Percentiles rank a stretch among this genome's conserved stretches.
Evolutionary conservation across 2,113 vertebrate genomes (phyloP).

Genomic region (Ramphastos sulfuratus): DNA sequence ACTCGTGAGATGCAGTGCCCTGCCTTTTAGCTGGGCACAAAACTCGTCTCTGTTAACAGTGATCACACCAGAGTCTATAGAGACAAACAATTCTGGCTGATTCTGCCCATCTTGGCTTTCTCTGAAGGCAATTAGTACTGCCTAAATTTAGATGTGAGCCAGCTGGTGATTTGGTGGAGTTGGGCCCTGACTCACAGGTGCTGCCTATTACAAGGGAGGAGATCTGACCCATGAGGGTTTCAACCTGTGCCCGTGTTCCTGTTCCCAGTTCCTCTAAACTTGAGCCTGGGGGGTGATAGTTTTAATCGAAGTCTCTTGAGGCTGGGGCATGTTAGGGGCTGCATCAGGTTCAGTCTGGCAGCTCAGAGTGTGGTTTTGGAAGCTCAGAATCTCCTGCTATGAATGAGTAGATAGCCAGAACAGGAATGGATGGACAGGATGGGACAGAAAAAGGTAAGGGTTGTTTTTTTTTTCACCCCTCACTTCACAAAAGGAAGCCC

Average conservation of each 20-base stretch:
- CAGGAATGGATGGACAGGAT: background rate
- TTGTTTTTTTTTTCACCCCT: background rate
- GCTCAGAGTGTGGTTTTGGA: background rate
- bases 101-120: background rate
- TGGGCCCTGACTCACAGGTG: background rate
- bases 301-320: background rate
- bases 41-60: background rate
- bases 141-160: background rate
- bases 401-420: background rate
- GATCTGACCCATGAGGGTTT: rapidly evolving
- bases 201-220: background rate
- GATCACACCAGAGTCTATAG: background rate
- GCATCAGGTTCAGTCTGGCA: rapidly evolving
- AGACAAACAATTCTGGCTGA: background rate
- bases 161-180: background rate
- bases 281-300: rapidly evolving
- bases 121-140: background rate
- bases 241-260: background rate
- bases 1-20: no score
- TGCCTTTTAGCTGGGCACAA: background rate
- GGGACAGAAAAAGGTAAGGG: background rate
- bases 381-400: background rate
- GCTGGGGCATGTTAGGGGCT: background rate
- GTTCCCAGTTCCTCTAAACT: no score
- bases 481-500: background rate